Evolutionary conservation across 2,888 invertebrate genomes (phyloP), one percentile per base, ranked within the genome.

Genomic region (Orthosia cruda): DNA sequence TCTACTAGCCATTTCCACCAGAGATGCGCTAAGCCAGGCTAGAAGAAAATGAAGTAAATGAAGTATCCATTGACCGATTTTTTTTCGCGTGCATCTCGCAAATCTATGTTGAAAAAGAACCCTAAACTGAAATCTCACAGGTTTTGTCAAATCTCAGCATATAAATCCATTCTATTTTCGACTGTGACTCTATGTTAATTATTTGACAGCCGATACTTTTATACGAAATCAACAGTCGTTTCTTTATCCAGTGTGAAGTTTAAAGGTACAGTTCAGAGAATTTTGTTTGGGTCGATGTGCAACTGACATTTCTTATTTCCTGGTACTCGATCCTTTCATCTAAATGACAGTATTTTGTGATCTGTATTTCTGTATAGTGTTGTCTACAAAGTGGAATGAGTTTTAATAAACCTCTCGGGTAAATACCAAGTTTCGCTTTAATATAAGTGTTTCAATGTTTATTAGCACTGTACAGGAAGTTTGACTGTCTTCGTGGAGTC

Each of bases 81-180:
- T n/a, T 52, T 32, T 32, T 32, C 32, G 2, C 40, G 40, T 3
- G 1, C 0, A 3, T 2, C 7, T 32, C 0, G 32, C 32, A 32
- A 32, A 7, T 32, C 32, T 32, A 5, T 32, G 32, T 32, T 32
- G 32, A 32, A 40, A 40, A 40, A 40, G 1, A 0, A 9, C 40
- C 40, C 40, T 40, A 15, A n/a, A 49, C 40, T 23, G 23, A n/a
- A 57, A 57, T 12, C 32, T 18, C 9, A 32, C 16, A 20, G 15
- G 11, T 26, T 73, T 52, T 49, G 77, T 18, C 32, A 76, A 3
- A 13, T 49, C 26, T 64, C 23, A 15, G 13, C 49, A 49, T 49
- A 3, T 18, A 26, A 32, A 5, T 9, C 0, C 13, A 26, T 49
- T 47, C 13, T 49, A 49, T 55, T 20, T 63, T 15, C 9, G 1